phyloP scores from a whole-genome alignment of 1,140 invertebrate species.

The Druon quercuslanigerum region DNA sequence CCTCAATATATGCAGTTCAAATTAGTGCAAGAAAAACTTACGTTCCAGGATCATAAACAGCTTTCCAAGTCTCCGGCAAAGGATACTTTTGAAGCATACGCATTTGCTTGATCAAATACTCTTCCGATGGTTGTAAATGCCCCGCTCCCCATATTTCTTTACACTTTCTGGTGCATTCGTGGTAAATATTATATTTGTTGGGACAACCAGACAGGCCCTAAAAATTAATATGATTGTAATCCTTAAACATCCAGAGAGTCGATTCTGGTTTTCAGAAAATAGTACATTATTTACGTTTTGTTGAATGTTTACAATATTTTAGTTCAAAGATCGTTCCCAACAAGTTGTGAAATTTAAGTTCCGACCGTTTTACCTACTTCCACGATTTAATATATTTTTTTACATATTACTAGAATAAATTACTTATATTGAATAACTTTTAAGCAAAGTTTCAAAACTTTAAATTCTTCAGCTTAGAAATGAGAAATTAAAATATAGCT shows the following conservation, averaged over 20 bases:
- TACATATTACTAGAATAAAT: too few relatives aligned
- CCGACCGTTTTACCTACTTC: too few relatives aligned
- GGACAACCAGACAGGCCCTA: conserved; percentile 90
- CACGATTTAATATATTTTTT: too few relatives aligned
- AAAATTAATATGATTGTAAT: conserved; percentile 48
- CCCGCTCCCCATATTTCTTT: conserved; percentile 91
- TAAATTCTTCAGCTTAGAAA: too few relatives aligned
- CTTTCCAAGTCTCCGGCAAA: conserved; percentile 93
- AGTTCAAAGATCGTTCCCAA: too few relatives aligned
- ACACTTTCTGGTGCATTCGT: conserved; percentile 94
- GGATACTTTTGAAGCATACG: conserved; percentile 93
- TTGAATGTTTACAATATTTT: too few relatives aligned
- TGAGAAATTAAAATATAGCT: too few relatives aligned
- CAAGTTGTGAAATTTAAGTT: too few relatives aligned
- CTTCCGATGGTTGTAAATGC: conserved; percentile 81
- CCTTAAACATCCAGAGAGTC: too few relatives aligned
- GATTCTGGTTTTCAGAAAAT: too few relatives aligned
- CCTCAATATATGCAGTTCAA: not conserved
- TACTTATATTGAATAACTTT: too few relatives aligned
- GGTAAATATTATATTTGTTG: conserved; percentile 96
- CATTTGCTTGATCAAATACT: conserved; percentile 85
- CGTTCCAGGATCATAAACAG: conserved; percentile 93
- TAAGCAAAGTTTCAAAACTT: conserved; percentile 16
- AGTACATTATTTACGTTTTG: too few relatives aligned
- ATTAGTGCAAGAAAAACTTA: conserved; percentile 69